These are phyloP conservation scores for Magallana nippona DNA, from an alignment of 2,888 invertebrate genomes.

Conservation along the genomic window DNA sequence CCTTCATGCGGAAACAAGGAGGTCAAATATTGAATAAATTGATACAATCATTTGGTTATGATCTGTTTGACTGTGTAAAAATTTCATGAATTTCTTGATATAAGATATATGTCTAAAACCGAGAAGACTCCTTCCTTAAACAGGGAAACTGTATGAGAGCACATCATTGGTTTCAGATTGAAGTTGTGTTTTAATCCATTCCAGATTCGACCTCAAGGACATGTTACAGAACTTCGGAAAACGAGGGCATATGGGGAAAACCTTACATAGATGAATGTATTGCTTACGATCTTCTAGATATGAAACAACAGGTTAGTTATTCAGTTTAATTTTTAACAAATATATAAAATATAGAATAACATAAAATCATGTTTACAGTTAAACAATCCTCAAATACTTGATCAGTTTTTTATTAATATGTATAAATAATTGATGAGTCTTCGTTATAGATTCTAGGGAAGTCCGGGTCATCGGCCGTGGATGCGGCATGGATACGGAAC, in stretches of 20 bases:
- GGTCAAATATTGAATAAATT: too few species aligned
- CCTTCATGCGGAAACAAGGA: too few species aligned
- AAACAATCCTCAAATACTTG: too few species aligned
- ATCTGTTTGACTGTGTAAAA: too few species aligned
- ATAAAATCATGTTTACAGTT: too few species aligned
- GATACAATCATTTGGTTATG: too few species aligned
- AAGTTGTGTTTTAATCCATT: neutral
- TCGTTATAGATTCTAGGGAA: neutral
- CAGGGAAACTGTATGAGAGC: too few species aligned
- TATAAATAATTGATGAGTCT: neutral
- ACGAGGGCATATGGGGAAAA: conserved; percentile 77
- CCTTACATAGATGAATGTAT: conserved; percentile 77
- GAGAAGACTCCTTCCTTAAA: too few species aligned
- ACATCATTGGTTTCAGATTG: neutral
- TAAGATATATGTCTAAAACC: too few species aligned
- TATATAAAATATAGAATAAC: too few species aligned
- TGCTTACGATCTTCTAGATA: conserved; percentile 62
- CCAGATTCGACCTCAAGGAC: conserved; percentile 65
- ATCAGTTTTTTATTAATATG: too few species aligned
- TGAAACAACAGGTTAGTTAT: conserved; percentile 67
- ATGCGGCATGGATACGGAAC: conserved; percentile 57
- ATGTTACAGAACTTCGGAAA: conserved; percentile 65
- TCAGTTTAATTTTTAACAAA: neutral
- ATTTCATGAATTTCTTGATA: too few species aligned
- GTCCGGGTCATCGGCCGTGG: neutral